Conservation (phyloP, 2,797 vertebrate species). For the Sphenopsis melanotis region DNA sequence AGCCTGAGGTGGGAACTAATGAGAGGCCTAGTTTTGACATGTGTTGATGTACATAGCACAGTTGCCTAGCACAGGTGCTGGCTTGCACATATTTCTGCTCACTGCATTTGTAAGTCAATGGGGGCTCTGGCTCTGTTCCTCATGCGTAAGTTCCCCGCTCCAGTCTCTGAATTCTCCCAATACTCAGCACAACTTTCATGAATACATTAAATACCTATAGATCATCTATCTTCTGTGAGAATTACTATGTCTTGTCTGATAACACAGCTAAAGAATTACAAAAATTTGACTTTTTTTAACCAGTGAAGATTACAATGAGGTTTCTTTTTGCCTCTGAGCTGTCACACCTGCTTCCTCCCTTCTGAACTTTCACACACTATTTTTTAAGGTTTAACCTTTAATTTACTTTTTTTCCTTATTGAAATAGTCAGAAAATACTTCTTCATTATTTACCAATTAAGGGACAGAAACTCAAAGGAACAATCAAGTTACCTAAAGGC, state of each 20-base stretch:
- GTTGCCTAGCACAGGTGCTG: conserved; percentile 14
- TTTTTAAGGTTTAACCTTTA: neutral
- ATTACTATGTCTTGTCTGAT: conserved; percentile 26
- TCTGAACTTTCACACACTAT: neutral
- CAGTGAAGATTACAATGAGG: conserved; percentile 12
- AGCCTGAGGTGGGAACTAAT: conserved; percentile 16
- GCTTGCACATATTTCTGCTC: neutral
- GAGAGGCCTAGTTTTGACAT: neutral
- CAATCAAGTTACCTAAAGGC: neutral
- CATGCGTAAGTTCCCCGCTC: neutral
- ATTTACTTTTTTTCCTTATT: neutral
- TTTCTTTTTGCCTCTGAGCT: neutral
- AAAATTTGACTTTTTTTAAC: conserved; percentile 40
- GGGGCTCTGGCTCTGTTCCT: neutral
- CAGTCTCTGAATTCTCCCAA: conserved; percentile 21
- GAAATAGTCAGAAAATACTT: neutral
- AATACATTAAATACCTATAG: conserved; percentile 59
- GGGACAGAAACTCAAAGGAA: neutral
- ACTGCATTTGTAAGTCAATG: neutral
- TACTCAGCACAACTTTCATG: neutral
- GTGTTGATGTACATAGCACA: neutral
- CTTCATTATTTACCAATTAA: neutral
- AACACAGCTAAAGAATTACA: conserved; percentile 35
- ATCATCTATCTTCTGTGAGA: conserved; percentile 38
- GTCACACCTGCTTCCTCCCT: neutral